A percentile compares a stretch with the other conserved stretches of the same genome.
phyloP scores from a whole-genome alignment of 37 sponge, comb jelly and placozoan species.

The Ephydatia muelleri region DNA sequence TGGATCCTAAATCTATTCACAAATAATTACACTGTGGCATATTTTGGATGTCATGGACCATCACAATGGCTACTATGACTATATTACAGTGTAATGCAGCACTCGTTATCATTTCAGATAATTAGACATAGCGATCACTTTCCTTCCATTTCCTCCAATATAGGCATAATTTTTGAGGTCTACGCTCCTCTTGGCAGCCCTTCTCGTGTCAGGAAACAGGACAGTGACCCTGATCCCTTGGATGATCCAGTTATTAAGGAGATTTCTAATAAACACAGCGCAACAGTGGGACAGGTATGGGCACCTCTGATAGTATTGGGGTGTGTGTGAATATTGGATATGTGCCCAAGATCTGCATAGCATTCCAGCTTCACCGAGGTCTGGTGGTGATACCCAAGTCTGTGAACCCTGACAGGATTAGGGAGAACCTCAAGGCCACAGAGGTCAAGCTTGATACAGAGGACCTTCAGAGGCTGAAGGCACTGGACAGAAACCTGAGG shows the following conservation, averaged over 20 bases:
- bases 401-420: conserved; percentile 53
- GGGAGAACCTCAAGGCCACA: conserved; percentile 55
- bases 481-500: conserved; percentile 41
- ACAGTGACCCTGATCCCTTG: conserved; percentile 25
- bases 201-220: not conserved
- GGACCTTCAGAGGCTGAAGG: conserved; percentile 59
- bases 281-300: conserved; percentile 41
- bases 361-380: conserved; percentile 57
- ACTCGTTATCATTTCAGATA: no score
- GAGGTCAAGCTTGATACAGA: conserved; percentile 57
- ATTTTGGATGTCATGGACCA: no score
- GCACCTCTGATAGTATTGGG: not conserved
- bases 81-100: no score
- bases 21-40: no score
- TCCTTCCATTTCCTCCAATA: no score
- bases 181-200: conserved; percentile 60
- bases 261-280: conserved; percentile 36
- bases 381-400: conserved; percentile 72
- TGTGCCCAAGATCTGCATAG: conserved; percentile 20
- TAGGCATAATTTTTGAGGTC: conserved; percentile 49
- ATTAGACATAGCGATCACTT: conserved; percentile 72
- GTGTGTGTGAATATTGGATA: not conserved
- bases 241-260: conserved; percentile 42
- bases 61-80: no score
- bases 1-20: no score